Base-by-base conservation (phyloP, 1,140 invertebrate species). In the Odontomachus brunneus region DNA sequence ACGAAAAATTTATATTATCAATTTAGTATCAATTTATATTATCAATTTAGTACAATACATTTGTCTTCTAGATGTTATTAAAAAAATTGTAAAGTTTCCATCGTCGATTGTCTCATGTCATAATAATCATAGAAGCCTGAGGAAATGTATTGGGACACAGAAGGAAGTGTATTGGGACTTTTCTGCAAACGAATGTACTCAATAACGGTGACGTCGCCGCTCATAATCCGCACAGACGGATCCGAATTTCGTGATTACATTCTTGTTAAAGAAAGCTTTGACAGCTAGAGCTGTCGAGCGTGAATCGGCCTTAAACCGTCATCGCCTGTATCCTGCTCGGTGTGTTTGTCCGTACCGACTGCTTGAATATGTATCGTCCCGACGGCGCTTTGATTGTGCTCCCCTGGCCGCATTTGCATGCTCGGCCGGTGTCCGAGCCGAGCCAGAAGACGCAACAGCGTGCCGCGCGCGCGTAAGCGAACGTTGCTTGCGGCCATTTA, bases 331-430 rank as follows among this genome's bases (percentile, higher is more conserved):
- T 89, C 85, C 86, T 66, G 73, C 44, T 63, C 67, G 62, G 33
- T 90, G 85, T 90, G 85, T 90, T 84, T 87, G 84, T 88, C 78
- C 83, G 55, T 63, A 60, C 85, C 88, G 88, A 84, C 88, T 88
- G 74, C 86, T 86, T 88, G 90, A 89, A 90, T 90, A 90, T 90
- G 89, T 90, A 90, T 90, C 87, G 87, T 69, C 49, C 49, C 59
- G 63, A 33, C 69, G 55, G 72, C 17, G 84, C 89, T 90, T 90
- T 90, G 89, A 90, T 90, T 90, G 89, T 89, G 88, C 85, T 66
- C 60, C 38, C 76, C 69, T 83, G 74, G n/a, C 33, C 33, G 65
- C 82, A 90, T 90, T 89, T 89, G 85, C 89, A 90, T 90, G 26
- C 87, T 44, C 60, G 82, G 71, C n/a, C 53, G 86, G 80, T 82